Evolutionary conservation across 2,888 invertebrate species (phyloP).

Genomic region (Lasius fuliginosus): DNA sequence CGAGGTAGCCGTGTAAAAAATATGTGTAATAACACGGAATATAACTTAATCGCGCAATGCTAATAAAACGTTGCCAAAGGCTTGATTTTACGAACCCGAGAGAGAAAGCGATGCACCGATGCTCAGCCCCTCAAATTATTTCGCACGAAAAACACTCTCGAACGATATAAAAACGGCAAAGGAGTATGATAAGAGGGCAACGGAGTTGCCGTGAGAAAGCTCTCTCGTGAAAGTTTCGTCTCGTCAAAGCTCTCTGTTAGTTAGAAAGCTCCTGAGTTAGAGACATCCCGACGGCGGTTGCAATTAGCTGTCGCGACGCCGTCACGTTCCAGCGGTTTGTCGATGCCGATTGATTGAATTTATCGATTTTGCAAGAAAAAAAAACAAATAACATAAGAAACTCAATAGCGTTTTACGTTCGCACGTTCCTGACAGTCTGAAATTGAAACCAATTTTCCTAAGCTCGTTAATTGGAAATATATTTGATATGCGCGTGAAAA

Average conservation of each 20-base stretch:
- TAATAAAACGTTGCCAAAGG: slow-evolving; percentile 29
- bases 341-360: background rate
- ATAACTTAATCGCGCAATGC: slow-evolving; percentile 21
- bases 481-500: too few relatives aligned
- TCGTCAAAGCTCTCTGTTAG: background rate
- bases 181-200: background rate
- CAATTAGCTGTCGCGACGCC: slow-evolving; percentile 15
- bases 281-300: background rate
- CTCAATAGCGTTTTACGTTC: background rate
- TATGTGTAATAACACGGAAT: slow-evolving; percentile 37
- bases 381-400: background rate
- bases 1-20: background rate
- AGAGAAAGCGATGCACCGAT: slow-evolving; percentile 40
- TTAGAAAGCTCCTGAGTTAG: background rate
- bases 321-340: background rate
- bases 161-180: slow-evolving; percentile 19
- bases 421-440: too few relatives aligned
- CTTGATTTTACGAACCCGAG: slow-evolving; percentile 14
- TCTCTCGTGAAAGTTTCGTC: slow-evolving; percentile 14
- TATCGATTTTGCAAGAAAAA: background rate
- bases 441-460: background rate
- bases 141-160: slow-evolving; percentile 28
- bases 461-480: background rate
- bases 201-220: background rate
- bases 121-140: slow-evolving; percentile 25